These are phyloP conservation scores for Pristiophorus japonicus DNA, from an alignment of 2,113 vertebrate species.

Conservation along the genomic window DNA sequence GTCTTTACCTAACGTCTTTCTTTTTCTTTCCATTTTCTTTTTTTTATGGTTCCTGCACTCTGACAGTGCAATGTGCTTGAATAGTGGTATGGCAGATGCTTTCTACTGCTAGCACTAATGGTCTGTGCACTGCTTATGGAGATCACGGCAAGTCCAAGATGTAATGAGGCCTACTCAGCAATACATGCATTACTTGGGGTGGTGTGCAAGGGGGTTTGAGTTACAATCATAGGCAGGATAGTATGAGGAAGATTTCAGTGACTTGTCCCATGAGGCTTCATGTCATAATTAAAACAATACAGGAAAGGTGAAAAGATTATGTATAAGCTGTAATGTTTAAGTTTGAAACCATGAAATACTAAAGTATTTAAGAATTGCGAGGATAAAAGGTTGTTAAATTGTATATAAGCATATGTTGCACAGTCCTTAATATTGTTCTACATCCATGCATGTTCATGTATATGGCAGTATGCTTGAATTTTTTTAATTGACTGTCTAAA, in stretches of 20 bases:
- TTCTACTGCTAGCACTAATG: neutral
- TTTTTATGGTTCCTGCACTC: neutral
- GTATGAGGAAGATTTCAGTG: neutral
- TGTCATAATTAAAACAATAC: neutral
- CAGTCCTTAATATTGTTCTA: neutral
- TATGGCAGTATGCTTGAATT: neutral
- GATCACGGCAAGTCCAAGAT: constrained; percentile 8
- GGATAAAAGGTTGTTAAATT: neutral
- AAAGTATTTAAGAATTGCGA: neutral
- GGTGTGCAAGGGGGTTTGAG: no score
- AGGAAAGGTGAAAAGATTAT: neutral
- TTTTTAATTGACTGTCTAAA: neutral
- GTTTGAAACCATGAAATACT: no score
- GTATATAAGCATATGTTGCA: neutral
- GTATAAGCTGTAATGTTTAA: neutral
- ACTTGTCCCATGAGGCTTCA: neutral
- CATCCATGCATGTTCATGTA: neutral
- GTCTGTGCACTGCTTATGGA: neutral
- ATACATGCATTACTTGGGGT: neutral
- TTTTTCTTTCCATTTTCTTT: neutral
- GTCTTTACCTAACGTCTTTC: neutral
- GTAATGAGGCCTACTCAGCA: neutral
- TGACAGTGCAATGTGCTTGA: neutral
- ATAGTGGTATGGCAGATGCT: neutral
- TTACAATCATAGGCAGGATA: neutral